Evolutionary conservation across 2,113 vertebrate species (phyloP).

Genomic region (Eurypyga helias): DNA sequence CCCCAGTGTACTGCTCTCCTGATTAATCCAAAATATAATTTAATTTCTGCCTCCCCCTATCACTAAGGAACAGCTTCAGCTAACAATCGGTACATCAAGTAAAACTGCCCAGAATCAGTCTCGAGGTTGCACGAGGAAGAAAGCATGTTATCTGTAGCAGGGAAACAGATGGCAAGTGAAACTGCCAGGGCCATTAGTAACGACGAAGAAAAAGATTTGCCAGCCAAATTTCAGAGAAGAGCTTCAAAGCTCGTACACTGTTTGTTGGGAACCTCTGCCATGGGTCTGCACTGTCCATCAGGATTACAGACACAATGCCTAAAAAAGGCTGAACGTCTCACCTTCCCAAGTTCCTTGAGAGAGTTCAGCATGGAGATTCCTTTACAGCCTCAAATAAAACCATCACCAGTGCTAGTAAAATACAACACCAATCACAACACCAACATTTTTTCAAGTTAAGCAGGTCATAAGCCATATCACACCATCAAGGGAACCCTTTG

Average conservation of each 20-base stretch:
- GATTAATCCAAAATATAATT: background rate
- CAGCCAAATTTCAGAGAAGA: background rate
- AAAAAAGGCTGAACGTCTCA: background rate
- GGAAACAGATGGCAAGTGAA: slow-evolving; percentile 6
- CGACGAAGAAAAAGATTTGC: background rate
- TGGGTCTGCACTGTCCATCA: background rate
- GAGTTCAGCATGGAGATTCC: background rate
- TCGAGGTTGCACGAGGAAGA: background rate
- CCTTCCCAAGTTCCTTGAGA: background rate
- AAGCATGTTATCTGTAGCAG: background rate
- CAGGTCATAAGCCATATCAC: background rate
- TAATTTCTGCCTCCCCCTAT: background rate
- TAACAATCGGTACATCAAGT: background rate
- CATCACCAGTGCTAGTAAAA: background rate
- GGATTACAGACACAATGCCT: background rate
- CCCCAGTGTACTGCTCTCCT: background rate
- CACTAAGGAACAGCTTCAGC: background rate
- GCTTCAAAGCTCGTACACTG: background rate
- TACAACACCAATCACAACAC: background rate
- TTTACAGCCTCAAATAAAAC: background rate
- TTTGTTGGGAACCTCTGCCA: background rate
- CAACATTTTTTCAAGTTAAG: background rate
- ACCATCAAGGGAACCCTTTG: background rate
- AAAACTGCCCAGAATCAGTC: background rate
- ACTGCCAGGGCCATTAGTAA: background rate